Evolutionary conservation across 2,113 vertebrate species (phyloP).

Genomic region (Himantopus leucocephalus): DNA sequence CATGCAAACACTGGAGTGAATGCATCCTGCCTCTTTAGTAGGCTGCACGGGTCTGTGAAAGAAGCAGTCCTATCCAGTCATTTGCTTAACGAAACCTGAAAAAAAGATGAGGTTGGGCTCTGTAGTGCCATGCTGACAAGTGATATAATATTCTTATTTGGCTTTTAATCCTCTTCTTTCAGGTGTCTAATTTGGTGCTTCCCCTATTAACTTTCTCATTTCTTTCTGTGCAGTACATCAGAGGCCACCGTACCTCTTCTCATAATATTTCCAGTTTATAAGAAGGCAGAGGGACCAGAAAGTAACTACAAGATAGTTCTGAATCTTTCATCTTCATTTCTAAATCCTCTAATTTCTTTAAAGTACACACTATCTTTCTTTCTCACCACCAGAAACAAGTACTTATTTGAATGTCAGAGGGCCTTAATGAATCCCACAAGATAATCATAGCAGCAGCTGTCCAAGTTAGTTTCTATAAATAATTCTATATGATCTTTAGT

Average conservation of each 20-base stretch:
- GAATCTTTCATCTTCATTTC: slow-evolving; percentile 61
- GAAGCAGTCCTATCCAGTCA: not conserved
- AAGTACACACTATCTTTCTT: slow-evolving; percentile 18
- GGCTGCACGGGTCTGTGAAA: not conserved
- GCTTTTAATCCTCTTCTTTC: slow-evolving; percentile 11
- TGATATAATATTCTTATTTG: not conserved
- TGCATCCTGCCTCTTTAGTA: not conserved
- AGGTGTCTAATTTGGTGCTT: slow-evolving; percentile 11
- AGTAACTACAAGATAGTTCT: slow-evolving; percentile 32
- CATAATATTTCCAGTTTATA: slow-evolving; percentile 32
- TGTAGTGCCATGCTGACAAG: not conserved
- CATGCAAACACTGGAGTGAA: not conserved
- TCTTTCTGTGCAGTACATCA: slow-evolving; percentile 9
- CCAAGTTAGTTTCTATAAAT: slow-evolving; percentile 67
- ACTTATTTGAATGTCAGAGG: slow-evolving; percentile 59
- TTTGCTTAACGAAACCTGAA: not conserved
- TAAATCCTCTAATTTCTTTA: slow-evolving; percentile 50
- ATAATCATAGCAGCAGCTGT: slow-evolving; percentile 55
- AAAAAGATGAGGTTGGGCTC: not conserved
- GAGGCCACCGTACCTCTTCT: not conserved
- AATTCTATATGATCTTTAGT: slow-evolving; percentile 58
- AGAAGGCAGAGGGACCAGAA: slow-evolving; percentile 19
- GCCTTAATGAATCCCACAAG: slow-evolving; percentile 54
- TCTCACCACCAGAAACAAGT: slow-evolving; percentile 35
- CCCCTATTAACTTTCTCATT: slow-evolving; percentile 18